A percentile compares a stretch with the other conserved stretches of the same genome.
Evolutionary conservation across 2,797 vertebrate species (phyloP).

Genomic region (Sebastes minor): DNA sequence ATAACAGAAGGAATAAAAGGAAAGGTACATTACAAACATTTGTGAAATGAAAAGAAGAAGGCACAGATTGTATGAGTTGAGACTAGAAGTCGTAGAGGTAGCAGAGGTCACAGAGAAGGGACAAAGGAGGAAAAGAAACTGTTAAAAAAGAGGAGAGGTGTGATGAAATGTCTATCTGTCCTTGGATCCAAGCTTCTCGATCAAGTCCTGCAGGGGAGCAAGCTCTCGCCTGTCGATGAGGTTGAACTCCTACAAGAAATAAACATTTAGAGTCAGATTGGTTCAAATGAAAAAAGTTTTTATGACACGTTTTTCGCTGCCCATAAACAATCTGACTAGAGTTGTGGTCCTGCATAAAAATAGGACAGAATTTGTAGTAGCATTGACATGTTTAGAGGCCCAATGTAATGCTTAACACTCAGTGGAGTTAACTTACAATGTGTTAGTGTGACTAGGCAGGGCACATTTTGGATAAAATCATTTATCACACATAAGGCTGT

Average conservation of each 20-base stretch:
- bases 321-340: no score
- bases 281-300: not conserved
- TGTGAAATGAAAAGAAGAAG: constrained; percentile 60
- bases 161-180: constrained; percentile 88
- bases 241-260: constrained; percentile 91
- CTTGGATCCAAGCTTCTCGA: constrained; percentile 96
- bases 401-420: not conserved
- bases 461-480: not conserved
- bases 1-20: constrained; percentile 31
- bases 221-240: constrained; percentile 94
- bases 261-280: not conserved
- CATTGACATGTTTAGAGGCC: not conserved
- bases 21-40: constrained; percentile 49
- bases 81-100: constrained; percentile 70
- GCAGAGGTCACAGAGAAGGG: constrained; percentile 54
- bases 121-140: constrained; percentile 25
- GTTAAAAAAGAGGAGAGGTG: not conserved
- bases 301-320: not conserved
- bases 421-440: not conserved
- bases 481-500: no score
- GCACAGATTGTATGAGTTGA: constrained; percentile 69
- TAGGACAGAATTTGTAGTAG: not conserved
- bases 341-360: not conserved
- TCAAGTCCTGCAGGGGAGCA: constrained; percentile 95
- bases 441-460: not conserved